phyloP scores from a whole-genome alignment of 2,797 vertebrate species.

The Pangasius djambal region DNA sequence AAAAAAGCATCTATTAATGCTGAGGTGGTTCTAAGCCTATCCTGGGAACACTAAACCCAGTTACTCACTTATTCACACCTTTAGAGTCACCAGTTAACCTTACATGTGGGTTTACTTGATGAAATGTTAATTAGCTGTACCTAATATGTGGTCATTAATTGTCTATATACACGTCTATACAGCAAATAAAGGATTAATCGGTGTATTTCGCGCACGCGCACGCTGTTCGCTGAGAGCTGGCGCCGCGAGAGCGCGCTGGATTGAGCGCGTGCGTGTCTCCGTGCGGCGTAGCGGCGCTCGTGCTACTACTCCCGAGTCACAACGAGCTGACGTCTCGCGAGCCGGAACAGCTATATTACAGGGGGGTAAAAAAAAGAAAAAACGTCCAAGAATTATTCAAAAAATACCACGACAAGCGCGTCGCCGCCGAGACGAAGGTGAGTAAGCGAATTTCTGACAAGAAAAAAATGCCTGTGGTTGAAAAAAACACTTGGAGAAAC shows the following conservation, averaged over 20 bases:
- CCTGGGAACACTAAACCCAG: no score
- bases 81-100: not conserved
- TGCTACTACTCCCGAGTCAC: not conserved
- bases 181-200: not conserved
- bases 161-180: not conserved
- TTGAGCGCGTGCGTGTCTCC: conserved; percentile 12
- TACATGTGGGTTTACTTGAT: not conserved
- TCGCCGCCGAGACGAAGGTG: conserved; percentile 33
- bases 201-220: conserved; percentile 2
- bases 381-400: not conserved
- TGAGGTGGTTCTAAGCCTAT: no score
- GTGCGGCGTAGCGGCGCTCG: conserved; percentile 11
- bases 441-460: conserved; percentile 22
- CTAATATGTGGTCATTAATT: not conserved
- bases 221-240: not conserved
- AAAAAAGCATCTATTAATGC: no score
- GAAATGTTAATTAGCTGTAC: not conserved
- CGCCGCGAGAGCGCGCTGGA: not conserved
- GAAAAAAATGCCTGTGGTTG: not conserved
- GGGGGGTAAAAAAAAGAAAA: not conserved
- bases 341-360: not conserved
- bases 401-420: not conserved
- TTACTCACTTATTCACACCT: no score
- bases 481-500: not conserved
- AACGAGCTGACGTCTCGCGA: not conserved